Base-by-base conservation (phyloP, 2,797 vertebrate genomes). In the Lacerta agilis region DNA sequence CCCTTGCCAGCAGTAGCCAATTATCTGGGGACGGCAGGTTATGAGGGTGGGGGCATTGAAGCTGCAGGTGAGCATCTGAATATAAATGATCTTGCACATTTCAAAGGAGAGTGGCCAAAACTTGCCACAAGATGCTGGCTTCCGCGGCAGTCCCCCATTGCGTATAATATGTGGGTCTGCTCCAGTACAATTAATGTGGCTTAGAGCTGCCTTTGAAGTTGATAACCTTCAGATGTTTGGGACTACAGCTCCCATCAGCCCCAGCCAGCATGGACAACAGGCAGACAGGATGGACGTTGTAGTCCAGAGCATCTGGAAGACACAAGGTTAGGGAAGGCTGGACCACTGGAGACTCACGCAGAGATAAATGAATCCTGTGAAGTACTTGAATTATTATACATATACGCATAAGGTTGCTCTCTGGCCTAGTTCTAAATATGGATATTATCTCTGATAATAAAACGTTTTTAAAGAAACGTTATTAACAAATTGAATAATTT, bases 401-500 rank as follows among this genome's bases (percentile, higher is more conserved):
- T 27, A 3, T 29, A 18, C 49, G 1, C 49, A 82, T 5, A 13
- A 29, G 81, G 18, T 9, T 69, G 66, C 10, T 15, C 4, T 45
- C 18, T 82, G 38, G 41, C 41, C 66, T 45, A 69, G 36, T 4
- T 23, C 36, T 82, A 83, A 55, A 66, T 78, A 61, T 73, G 77
- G 78, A 17, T 25, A 18, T 23, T 23, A 17, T 86, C 86, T 81
- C 23, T 86, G 33, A 33, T 33, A 33, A 33, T 33, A 33, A 33
- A 33, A 33, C 33, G 33, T 69, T 29, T n/a, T 4, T 29, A n/a
- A 69, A n/a, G 8, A 69, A 69, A 67, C 4, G 0, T 0, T 78
- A 25, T 83, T 41, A 91, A 77, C 27, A 89, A 83, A 10, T 71
- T 8, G 45, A 49, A 25, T 86, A 11, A 10, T 76, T 94, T 87